phyloP scores from a whole-genome alignment of 2,113 vertebrate species.

The Grus americana region DNA sequence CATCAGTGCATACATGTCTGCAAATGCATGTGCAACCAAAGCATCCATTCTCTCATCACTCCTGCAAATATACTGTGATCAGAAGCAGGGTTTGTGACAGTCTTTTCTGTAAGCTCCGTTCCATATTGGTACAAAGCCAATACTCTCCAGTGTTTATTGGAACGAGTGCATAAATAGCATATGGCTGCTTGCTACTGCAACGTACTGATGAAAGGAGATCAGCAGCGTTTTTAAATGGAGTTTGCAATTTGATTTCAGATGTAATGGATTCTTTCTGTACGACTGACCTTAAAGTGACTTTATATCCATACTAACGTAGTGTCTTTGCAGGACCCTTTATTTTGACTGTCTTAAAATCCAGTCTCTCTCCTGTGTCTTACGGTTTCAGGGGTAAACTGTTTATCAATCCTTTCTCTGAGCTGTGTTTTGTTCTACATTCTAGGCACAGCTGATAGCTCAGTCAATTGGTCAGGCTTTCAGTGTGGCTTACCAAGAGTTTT shows the following conservation, averaged over 20 bases:
- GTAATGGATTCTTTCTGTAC: neutral
- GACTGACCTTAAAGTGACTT: neutral
- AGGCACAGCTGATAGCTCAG: constrained; percentile 98
- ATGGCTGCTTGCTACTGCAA: constrained; percentile 11
- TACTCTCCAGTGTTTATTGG: neutral
- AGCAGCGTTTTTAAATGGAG: neutral
- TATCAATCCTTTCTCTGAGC: neutral
- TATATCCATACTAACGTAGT: neutral
- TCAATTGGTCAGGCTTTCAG: constrained; percentile 99
- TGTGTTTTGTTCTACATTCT: neutral
- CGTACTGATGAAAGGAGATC: neutral
- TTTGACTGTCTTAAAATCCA: neutral
- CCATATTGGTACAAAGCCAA: neutral
- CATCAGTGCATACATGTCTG: neutral
- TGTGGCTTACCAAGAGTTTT: constrained; percentile 97
- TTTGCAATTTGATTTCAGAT: neutral
- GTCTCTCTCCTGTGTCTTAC: neutral
- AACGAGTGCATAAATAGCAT: neutral
- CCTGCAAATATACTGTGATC: neutral
- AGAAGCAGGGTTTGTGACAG: neutral
- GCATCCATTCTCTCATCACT: neutral
- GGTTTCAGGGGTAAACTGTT: neutral
- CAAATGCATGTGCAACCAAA: neutral
- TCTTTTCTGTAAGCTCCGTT: neutral
- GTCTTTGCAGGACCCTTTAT: neutral